Conservation (phyloP, 2,888 invertebrate genomes). For the Rotaria socialis region DNA sequence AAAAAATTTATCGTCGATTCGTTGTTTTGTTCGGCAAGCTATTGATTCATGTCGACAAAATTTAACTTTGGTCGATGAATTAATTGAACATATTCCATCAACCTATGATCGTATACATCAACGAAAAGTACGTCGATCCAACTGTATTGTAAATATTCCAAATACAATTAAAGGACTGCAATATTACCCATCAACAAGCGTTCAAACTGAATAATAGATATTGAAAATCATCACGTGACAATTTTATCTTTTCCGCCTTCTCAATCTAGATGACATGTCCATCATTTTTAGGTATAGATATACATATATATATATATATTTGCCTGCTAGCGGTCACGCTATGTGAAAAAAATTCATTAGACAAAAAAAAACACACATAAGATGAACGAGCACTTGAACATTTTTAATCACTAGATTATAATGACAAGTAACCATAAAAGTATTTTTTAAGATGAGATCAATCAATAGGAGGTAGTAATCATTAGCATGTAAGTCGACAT, state of each 20-base stretch:
- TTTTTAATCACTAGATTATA: conserved; percentile 32
- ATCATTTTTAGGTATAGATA: background rate
- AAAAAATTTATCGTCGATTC: background rate
- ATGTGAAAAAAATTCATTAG: background rate
- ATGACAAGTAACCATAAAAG: conserved; percentile 27
- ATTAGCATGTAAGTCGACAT: conserved; percentile 23
- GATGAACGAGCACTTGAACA: conserved; percentile 22
- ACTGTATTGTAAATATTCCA: background rate
- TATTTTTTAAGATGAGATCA: conserved; percentile 17
- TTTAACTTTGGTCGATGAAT: background rate
- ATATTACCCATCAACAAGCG: conserved; percentile 1
- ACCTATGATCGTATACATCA: background rate
- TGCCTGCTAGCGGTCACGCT: conserved; percentile 8
- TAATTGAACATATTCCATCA: conserved; percentile 15
- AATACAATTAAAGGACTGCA: background rate
- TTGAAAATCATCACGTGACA: background rate
- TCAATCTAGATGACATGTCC: conserved; percentile 22
- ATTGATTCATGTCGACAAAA: background rate
- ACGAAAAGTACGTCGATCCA: background rate
- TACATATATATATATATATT: background rate
- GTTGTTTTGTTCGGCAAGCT: background rate
- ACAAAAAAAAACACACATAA: background rate
- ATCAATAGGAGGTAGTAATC: conserved; percentile 32
- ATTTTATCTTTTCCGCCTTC: conserved; percentile 5
- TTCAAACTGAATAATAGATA: conserved; percentile 19